Base-by-base conservation (phyloP, 35 echinoderm and acorn worm species). In the Patiria miniata region DNA sequence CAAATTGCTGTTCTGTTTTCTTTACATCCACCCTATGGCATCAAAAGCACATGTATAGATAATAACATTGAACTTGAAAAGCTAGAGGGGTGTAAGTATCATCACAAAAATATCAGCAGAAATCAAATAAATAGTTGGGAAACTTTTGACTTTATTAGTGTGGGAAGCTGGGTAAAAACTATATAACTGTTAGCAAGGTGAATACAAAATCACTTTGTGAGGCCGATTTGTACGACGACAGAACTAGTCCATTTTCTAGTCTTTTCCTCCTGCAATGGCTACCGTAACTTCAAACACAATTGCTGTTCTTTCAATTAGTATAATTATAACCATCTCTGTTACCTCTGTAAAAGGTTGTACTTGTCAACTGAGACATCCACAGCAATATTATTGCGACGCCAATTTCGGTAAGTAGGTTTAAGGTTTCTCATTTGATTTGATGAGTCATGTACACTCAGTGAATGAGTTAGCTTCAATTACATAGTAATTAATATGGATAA, bases 401-500 rank as follows among this genome's bases (percentile, higher is more conserved):
- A 44, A 82, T 52, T 82, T 82, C 14, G 80, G 80, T 82, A 82
- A 82, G 80, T 82, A 51, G 3, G 40, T 52, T 82, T 52, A 33
- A 12, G 33, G 33, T 39, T 39, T 78, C 15, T 78, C 14, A 6
- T 78, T 18, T 78, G 15, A 47, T 47, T 47, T 12, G 4, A 47
- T n/a, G n/a, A n/a, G n/a, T n/a, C 42, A 47, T 47, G 4, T 47
- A 4, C 4, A 47, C 42, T 47, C 42, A 47, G 4, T 12, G 4
- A 12, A 6, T 47, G 42, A 47, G 12, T 47, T 47, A 47, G 42
- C 42, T 47, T n/a, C n/a, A n/a, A n/a, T n/a, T n/a, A n/a, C n/a
- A n/a, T n/a, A n/a, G n/a, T n/a, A n/a, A n/a, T n/a, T n/a, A n/a
- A n/a, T n/a, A n/a, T n/a, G n/a, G n/a, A n/a, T n/a, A n/a, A n/a